Percentiles rank a stretch among this genome's conserved stretches.
phyloP scores from a whole-genome alignment of 2,113 vertebrate genomes.

The Etia nguti region DNA sequence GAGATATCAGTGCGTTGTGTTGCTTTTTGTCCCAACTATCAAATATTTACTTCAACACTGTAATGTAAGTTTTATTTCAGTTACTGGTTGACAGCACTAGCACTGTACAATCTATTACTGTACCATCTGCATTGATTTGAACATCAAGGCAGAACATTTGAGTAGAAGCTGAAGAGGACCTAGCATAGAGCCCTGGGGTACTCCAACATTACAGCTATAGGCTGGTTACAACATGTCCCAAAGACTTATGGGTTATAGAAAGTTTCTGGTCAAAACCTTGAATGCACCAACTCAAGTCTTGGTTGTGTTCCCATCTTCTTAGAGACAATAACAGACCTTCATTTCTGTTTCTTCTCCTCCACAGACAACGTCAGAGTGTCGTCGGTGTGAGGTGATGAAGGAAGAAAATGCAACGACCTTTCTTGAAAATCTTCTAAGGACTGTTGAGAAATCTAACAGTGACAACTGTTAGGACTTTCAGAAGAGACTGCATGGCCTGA shows the following conservation, averaged over 20 bases:
- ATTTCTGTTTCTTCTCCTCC: background rate
- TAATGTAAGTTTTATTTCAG: background rate
- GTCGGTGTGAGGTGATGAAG: background rate
- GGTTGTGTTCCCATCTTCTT: background rate
- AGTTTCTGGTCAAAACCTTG: background rate
- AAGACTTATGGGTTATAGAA: background rate
- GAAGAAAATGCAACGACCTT: background rate
- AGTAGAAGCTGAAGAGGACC: background rate
- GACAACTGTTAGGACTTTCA: background rate
- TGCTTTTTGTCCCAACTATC: background rate
- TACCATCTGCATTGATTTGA: background rate
- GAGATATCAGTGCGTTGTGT: background rate
- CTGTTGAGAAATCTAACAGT: background rate
- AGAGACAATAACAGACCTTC: background rate
- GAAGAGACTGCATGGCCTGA: background rate
- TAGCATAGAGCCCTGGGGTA: background rate
- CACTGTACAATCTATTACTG: background rate
- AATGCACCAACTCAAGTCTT: background rate
- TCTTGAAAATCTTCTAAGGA: rapidly evolving
- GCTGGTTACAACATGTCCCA: background rate
- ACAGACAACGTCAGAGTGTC: background rate
- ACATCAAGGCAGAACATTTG: background rate
- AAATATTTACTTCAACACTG: background rate
- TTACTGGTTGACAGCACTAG: background rate
- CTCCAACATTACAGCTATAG: background rate